These are phyloP conservation scores for Syngnathus rostellatus DNA, from an alignment of 2,797 vertebrate genomes.

Conservation along the genomic window DNA sequence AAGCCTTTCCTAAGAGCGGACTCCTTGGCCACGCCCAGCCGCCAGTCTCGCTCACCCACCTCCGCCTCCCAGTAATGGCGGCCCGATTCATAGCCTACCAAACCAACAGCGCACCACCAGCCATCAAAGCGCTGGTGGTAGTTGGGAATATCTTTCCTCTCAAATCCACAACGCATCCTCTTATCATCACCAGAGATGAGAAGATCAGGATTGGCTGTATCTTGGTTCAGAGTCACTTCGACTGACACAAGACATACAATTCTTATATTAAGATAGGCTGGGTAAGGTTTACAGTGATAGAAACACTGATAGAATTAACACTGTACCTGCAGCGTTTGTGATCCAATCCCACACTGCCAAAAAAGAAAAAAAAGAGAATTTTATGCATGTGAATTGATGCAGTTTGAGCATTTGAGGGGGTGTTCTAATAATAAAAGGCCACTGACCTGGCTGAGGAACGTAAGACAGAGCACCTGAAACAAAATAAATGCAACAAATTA, in stretches of 20 bases:
- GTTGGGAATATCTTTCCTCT: conserved; percentile 69
- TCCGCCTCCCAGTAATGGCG: conserved; percentile 75
- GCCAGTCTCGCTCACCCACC: conserved; percentile 73
- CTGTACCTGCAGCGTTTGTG: conserved; percentile 64
- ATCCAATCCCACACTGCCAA: conserved; percentile 75
- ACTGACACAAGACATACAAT: conserved; percentile 35
- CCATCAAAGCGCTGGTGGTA: conserved; percentile 71
- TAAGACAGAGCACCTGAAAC: conserved; percentile 65
- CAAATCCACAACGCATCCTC: conserved; percentile 70
- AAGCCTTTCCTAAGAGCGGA: conserved; percentile 72
- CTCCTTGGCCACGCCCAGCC: conserved; percentile 71
- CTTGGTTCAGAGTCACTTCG: conserved; percentile 69
- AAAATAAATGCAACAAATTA: conserved; percentile 8
- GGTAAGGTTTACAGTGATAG: neutral
- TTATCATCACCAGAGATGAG: conserved; percentile 67
- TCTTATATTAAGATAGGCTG: neutral
- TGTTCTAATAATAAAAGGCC: neutral
- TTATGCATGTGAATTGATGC: neutral
- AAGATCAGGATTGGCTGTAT: conserved; percentile 73
- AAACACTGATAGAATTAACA: neutral
- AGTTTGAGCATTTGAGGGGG: neutral
- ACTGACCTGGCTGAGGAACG: conserved; percentile 67
- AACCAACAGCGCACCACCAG: conserved; percentile 71
- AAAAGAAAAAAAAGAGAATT: conserved; percentile 8
- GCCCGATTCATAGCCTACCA: conserved; percentile 60